Conservation (phyloP, 1,140 invertebrate genomes). For the Drosophila kohkoa region DNA sequence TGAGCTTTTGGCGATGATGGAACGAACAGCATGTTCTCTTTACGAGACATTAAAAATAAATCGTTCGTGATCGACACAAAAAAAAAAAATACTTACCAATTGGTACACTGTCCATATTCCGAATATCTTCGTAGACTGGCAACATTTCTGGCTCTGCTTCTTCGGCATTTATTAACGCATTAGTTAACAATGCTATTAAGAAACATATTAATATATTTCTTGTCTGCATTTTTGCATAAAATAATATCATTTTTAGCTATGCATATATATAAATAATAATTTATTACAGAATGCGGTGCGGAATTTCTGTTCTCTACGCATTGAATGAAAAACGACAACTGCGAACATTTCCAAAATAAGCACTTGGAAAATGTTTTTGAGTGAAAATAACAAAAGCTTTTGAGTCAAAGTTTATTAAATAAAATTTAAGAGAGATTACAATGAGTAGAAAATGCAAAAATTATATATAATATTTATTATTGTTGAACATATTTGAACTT, state of each 20-base stretch:
- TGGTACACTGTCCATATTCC: slow-evolving; percentile 56
- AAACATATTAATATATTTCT: slow-evolving; percentile 17
- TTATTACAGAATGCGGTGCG: background rate
- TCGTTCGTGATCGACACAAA: slow-evolving; percentile 39
- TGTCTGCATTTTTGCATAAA: slow-evolving; percentile 48
- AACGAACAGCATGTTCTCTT: slow-evolving; percentile 79
- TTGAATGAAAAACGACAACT: slow-evolving; percentile 56
- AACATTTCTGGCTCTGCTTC: slow-evolving; percentile 38
- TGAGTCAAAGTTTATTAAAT: slow-evolving; percentile 30
- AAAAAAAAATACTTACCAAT: slow-evolving; percentile 63
- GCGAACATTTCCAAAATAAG: slow-evolving; percentile 51
- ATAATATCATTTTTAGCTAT: slow-evolving; percentile 12
- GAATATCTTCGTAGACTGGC: slow-evolving; percentile 45
- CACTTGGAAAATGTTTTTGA: slow-evolving; percentile 58
- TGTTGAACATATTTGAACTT: slow-evolving; percentile 8
- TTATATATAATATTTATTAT: slow-evolving; percentile 4
- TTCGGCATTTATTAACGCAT: slow-evolving; percentile 17
- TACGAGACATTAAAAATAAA: slow-evolving; percentile 80
- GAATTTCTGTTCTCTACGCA: slow-evolving; percentile 30
- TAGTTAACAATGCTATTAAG: slow-evolving; percentile 21
- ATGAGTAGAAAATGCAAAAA: slow-evolving; percentile 4
- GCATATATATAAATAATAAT: slow-evolving; percentile 20
- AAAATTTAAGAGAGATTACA: slow-evolving; percentile 12
- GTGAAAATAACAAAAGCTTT: slow-evolving; percentile 67
- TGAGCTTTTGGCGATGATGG: slow-evolving; percentile 79